Percentiles rank a stretch among this genome's conserved stretches.
Evolutionary conservation across 2,888 invertebrate genomes (phyloP).

Genomic region (Cephus nigrinus): DNA sequence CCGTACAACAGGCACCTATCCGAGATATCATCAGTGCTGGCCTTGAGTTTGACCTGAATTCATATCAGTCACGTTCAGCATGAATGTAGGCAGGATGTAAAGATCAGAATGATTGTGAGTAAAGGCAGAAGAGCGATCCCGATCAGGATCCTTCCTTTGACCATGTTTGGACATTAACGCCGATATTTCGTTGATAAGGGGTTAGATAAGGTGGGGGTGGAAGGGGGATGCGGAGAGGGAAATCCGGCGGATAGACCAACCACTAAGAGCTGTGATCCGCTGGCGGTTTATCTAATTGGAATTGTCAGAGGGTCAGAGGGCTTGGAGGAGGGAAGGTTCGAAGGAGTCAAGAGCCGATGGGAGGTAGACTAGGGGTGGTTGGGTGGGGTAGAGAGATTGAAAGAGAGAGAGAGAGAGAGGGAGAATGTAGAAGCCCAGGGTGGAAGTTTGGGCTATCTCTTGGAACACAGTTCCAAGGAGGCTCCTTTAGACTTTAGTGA

Average conservation of each 20-base stretch:
- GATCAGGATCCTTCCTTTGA: slow-evolving; percentile 11
- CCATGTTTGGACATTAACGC: slow-evolving; percentile 32
- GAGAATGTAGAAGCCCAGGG: slow-evolving; percentile 25
- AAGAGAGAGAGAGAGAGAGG: slow-evolving; percentile 25
- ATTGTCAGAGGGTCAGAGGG: slow-evolving; percentile 52
- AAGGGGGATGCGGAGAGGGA: slow-evolving; percentile 18
- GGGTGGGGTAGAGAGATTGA: slow-evolving; percentile 23
- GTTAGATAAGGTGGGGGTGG: slow-evolving; percentile 1
- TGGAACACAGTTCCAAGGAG: slow-evolving; percentile 58
- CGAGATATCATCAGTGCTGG: not conserved
- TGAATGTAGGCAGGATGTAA: not conserved
- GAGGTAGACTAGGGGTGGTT: slow-evolving; percentile 21
- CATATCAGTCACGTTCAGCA: not conserved
- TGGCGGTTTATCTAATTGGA: slow-evolving; percentile 65
- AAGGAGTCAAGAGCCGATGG: slow-evolving; percentile 24
- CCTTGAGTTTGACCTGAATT: not conserved
- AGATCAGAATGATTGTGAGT: too few relatives aligned
- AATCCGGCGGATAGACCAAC: slow-evolving; percentile 42
- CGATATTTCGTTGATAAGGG: slow-evolving; percentile 30
- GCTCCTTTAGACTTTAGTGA: slow-evolving; percentile 62
- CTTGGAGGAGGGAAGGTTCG: slow-evolving; percentile 35
- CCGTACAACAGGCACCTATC: not conserved
- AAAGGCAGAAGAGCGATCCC: not conserved
- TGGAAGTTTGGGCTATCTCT: slow-evolving; percentile 62
- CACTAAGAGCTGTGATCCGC: slow-evolving; percentile 60